phyloP scores from a whole-genome alignment of 2,888 invertebrate genomes.

The Charanyca ferruginea region DNA sequence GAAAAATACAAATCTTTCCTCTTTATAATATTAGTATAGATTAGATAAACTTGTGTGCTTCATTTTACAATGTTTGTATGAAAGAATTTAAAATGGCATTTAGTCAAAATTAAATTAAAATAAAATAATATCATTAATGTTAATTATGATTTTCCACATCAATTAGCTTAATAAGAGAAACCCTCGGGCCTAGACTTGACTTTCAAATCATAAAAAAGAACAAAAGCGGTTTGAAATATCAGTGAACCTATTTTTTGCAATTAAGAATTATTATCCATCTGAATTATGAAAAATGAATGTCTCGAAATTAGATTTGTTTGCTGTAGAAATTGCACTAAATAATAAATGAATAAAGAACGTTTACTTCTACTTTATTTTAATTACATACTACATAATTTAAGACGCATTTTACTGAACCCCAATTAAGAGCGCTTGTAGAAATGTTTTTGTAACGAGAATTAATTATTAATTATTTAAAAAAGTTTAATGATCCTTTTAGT shows the following conservation, averaged over 20 bases:
- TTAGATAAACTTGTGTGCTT: too few species aligned
- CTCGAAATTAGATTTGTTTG: slow-evolving; percentile 9
- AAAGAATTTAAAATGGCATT: background rate
- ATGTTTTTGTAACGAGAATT: slow-evolving; percentile 13
- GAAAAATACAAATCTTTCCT: too few species aligned
- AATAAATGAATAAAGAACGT: slow-evolving; percentile 15
- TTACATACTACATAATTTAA: slow-evolving; percentile 11
- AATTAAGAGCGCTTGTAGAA: slow-evolving; percentile 5
- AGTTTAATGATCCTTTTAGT: slow-evolving; percentile 1
- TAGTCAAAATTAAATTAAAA: background rate
- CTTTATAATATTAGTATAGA: too few species aligned
- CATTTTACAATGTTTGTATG: too few species aligned
- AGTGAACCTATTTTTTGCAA: background rate
- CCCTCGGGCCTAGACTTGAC: too few species aligned
- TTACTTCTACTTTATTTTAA: slow-evolving; percentile 9
- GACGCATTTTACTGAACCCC: slow-evolving; percentile 1
- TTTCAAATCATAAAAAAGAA: background rate
- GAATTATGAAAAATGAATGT: slow-evolving; percentile 14
- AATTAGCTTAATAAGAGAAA: background rate
- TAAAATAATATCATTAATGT: background rate
- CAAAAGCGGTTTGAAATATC: background rate
- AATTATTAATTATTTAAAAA: background rate
- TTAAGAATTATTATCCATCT: background rate
- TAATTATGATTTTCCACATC: background rate
- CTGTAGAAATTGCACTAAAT: slow-evolving; percentile 17